phyloP scores from a whole-genome alignment of 1,140 invertebrate species.

The Dreissena rostriformis region DNA sequence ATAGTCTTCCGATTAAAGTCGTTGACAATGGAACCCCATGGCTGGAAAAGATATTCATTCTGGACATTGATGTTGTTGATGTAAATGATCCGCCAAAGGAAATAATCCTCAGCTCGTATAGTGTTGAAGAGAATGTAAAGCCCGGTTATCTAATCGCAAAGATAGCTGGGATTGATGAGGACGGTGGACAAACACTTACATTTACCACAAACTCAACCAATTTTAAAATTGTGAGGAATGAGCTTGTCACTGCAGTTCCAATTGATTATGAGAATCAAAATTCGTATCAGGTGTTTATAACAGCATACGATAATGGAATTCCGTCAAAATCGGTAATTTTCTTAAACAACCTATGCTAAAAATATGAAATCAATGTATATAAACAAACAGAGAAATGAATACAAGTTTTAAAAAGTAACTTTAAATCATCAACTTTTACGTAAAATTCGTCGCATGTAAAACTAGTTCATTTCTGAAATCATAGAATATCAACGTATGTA shows the following conservation, averaged over 20 bases:
- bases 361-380: no score
- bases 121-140: background rate
- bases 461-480: no score
- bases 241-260: background rate
- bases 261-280: background rate
- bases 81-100: slow-evolving; percentile 23
- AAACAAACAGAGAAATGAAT: no score
- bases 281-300: background rate
- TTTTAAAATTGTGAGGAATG: background rate
- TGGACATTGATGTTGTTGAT: slow-evolving; percentile 1
- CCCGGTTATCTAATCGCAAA: background rate
- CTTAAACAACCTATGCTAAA: no score
- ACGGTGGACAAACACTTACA: background rate
- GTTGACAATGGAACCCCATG: background rate
- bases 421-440: no score
- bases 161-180: slow-evolving; percentile 12
- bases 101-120: slow-evolving; percentile 1
- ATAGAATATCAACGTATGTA: no score
- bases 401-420: background rate
- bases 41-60: background rate
- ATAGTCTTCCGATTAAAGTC: slow-evolving; percentile 5
- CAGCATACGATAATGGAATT: slow-evolving; percentile 6
- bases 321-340: background rate
- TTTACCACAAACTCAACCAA: background rate
- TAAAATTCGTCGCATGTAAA: no score